Evolutionary conservation across 2,888 invertebrate species (phyloP), one percentile per base, ranked within the genome.

Genomic region (Parelbella ahira): DNA sequence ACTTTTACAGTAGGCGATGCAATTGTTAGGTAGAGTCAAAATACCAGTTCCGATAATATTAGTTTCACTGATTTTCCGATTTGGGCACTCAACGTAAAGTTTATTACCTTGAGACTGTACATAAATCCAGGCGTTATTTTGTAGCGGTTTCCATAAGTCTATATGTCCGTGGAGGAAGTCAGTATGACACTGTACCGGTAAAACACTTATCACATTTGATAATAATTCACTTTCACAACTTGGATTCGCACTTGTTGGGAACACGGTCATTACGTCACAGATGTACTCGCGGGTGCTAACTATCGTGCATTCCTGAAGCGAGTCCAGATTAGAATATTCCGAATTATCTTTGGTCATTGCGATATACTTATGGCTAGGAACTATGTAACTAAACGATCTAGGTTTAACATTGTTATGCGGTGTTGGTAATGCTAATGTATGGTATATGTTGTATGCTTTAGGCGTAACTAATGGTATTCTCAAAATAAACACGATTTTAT

Each of bases 221-320:
- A 36, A 7, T 4, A 36, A 25, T 18, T 36, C 24, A 4, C 24
- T 36, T 25, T 36, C 36, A 36, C 36, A 36, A 7, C 24, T 36
- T 5, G 36, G 25, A n/a, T 36, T 8, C 2, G 25, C 25, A 18
- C 4, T 0, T 3, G 15, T 3, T 25, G 18, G 18, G 6, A 7
- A 36, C 27, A 25, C 36, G 5, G 25, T 5, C 2, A 36, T 1
- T 2, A 11, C 8, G 7, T 25, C 18, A 18, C 24, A 36, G 0
- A 25, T 36, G 18, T 9, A 18, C 1, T 1, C 18, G 2, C 24
- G 15, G 15, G 8, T 6, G 5, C 10, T 25, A 1, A 25, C 25
- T 8, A 4, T 18, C 11, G 24, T 36, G 8, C 36, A 36, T 5
- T 11, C 6, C 0, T 7, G 11, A 25, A 36, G 2, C 7, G 25